Evolutionary conservation across 2,113 vertebrate species (phyloP), one percentile per base, ranked within the genome.

Genomic region (Labeo rohita): DNA sequence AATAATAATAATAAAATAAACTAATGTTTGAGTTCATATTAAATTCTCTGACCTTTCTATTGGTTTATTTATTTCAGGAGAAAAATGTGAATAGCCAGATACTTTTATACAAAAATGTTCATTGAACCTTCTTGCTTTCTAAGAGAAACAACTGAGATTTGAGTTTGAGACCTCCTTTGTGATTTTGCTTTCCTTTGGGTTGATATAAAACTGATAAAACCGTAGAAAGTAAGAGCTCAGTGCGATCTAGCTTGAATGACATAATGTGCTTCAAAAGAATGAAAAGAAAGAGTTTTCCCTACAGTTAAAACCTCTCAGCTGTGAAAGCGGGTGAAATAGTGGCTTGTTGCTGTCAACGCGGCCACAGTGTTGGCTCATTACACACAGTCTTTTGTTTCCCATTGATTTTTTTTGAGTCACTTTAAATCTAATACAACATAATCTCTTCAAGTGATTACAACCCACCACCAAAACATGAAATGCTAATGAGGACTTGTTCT

Each of bases 401-500:
- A 80, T 52, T 34, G 43, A 68, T 45, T 21, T 50, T 66, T 28
- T 28, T 28, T 28, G 12, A n/a, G 52, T 34, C 45, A 34, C 15
- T 68, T 66, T 50, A 15, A 36, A 52, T 50, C 59, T 65, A 82
- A 66, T 52, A 50, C 45, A 52, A 52, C 77, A 80, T 52, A 82
- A 82, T 82, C 63, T 66, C 47, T 21, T 82, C 61, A 52, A 82
- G 65, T 70, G 63, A 82, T 82, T 70, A 39, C 63, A 70, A 52
- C 63, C 63, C 80, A 68, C 49, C 15, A 70, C 16, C 80, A 52
- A 70, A 82, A 70, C 21, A 36, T 23, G 0, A 66, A 70, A 36
- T 82, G 80, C 47, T 82, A 54, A 81, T 49, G 39, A 81, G 59
- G 13, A 65, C 9, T 49, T 61, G 54, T 80, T 81, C 63, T n/a